Evolutionary conservation across 2,888 invertebrate species (phyloP).

Genomic region (Bombyx huttoni): DNA sequence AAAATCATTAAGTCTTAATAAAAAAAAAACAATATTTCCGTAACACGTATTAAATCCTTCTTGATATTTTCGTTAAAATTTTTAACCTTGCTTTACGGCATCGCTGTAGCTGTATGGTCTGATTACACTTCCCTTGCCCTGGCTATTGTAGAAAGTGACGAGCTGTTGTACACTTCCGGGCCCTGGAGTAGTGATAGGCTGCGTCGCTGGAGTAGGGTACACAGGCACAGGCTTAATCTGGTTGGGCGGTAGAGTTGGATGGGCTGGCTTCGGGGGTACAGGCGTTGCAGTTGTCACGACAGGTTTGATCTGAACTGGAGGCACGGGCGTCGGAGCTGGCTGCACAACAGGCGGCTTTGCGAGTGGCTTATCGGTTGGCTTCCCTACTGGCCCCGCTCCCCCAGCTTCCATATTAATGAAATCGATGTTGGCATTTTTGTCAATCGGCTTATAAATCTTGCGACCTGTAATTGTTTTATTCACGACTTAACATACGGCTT

Average conservation of each 20-base stretch:
- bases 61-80: slow-evolving; percentile 3
- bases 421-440: slow-evolving; percentile 56
- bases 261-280: slow-evolving; percentile 10
- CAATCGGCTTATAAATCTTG: slow-evolving; percentile 26
- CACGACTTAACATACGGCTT: not conserved
- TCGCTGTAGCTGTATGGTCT: slow-evolving; percentile 58
- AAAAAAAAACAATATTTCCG: not conserved
- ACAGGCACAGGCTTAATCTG: slow-evolving; percentile 43
- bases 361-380: not conserved
- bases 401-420: slow-evolving; percentile 63
- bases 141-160: slow-evolving; percentile 51
- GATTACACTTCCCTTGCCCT: slow-evolving; percentile 51
- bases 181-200: slow-evolving; percentile 47
- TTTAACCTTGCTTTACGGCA: slow-evolving; percentile 58
- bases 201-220: slow-evolving; percentile 28
- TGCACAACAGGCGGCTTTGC: slow-evolving; percentile 7
- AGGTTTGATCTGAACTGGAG: slow-evolving; percentile 11
- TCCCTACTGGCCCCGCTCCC: slow-evolving; percentile 16
- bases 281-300: slow-evolving; percentile 9
- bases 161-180: slow-evolving; percentile 53
- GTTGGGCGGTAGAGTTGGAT: slow-evolving; percentile 15
- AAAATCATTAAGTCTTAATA: no score
- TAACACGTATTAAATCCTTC: slow-evolving; percentile 1
- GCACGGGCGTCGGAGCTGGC: slow-evolving; percentile 11
- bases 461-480: slow-evolving; percentile 30